Conservation (phyloP, 2,888 invertebrate species). For the Pristionchus fissidentatus region DNA sequence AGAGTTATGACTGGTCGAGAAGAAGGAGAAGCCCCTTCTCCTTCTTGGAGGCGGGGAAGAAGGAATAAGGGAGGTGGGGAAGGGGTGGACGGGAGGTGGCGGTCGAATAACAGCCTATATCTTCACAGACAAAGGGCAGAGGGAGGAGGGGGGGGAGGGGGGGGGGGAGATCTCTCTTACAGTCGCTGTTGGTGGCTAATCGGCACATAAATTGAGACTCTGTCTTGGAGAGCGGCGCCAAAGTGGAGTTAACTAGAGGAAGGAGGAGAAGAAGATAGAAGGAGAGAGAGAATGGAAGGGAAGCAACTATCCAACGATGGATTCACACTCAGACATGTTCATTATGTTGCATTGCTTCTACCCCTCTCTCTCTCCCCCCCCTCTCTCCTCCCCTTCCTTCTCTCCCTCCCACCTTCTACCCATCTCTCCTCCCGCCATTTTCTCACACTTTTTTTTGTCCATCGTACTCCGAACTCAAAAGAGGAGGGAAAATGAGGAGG, state of each 20-base stretch:
- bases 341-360: neutral
- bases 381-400: slow-evolving; percentile 13
- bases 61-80: neutral
- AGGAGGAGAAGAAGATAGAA: neutral
- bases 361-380: neutral
- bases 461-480: neutral
- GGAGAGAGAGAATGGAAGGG: neutral
- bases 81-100: neutral
- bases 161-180: neutral
- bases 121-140: neutral
- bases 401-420: neutral
- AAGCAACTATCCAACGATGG: no score
- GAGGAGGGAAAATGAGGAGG: neutral
- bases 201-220: slow-evolving; percentile 9
- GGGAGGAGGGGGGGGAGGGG: neutral
- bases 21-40: no score
- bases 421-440: slow-evolving; percentile 14
- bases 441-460: slow-evolving; percentile 22
- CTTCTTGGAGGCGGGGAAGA: neutral
- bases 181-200: neutral
- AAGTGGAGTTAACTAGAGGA: slow-evolving; percentile 7
- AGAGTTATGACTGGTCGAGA: neutral
- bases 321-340: neutral
- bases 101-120: no score
- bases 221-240: neutral